Base-by-base conservation (phyloP, 1,140 invertebrate genomes). In the Zaprionus camerounensis region DNA sequence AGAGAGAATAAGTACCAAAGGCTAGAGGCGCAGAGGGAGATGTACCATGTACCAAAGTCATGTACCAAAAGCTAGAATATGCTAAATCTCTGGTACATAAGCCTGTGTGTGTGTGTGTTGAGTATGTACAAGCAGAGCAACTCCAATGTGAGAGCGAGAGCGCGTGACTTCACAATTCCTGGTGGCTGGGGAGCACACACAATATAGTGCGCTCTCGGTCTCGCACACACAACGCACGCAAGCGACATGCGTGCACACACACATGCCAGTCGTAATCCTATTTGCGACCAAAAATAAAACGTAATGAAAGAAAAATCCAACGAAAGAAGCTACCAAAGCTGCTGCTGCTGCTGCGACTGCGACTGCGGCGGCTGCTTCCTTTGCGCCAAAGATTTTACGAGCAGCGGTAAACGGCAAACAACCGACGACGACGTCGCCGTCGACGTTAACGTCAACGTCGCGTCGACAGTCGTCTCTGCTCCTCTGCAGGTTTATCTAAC, bases 401-500 rank as follows among this genome's bases (percentile, higher is more conserved):
- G 31, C 55, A 53, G 44, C 41, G 34, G 20, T 17, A 46, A 46
- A 17, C 41, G 41, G 7, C n/a, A 13, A 20, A 44, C 56, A 3
- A 44, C 44, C 51, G 38, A 55, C 57, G 22, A 34, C 73, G 53
- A 64, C 76, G 41, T 38, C 55, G 31, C 44, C 44, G 68, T 22
- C 63, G 64, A 22, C 64, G 58, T 46, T 13, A 20, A 64, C 79
- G 58, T 51, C 57, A 17, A 56, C 53, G 69, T 46, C 24, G 62
- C 72, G 46, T 51, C 46, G 20, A 12, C 15, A n/a, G 7, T 49
- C 17, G 44, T 7, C 44, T 13, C 41, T 41, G 81, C 59, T 49
- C 61, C 71, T 71, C 75, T 86, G 82, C 82, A 81, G 58, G 73
- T 88, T 88, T 88, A 88, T 88, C 84, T 88, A 88, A 88, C 84